These are phyloP conservation scores for Podilymbus podiceps DNA, from an alignment of 2,113 vertebrate species.

Conservation along the genomic window DNA sequence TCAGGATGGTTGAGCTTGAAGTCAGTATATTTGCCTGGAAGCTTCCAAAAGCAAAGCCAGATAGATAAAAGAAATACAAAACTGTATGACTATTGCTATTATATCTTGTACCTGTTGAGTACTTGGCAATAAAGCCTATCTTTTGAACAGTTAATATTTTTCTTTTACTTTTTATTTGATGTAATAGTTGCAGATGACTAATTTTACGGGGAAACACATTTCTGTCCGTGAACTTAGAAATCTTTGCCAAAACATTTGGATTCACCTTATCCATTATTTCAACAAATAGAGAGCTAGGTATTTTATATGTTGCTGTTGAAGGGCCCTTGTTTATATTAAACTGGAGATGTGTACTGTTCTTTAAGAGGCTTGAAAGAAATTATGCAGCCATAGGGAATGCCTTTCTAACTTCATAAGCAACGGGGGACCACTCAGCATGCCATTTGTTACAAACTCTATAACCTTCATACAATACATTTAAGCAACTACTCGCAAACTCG, in stretches of 20 bases:
- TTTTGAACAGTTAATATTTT: background rate
- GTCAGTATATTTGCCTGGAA: background rate
- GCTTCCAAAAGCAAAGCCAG: background rate
- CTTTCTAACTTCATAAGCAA: constrained; percentile 43
- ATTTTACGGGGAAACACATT: background rate
- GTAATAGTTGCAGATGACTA: background rate
- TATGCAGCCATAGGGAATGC: background rate
- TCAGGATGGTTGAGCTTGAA: background rate
- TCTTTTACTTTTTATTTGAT: background rate
- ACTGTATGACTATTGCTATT: background rate
- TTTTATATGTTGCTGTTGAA: constrained; percentile 37
- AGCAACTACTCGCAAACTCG: background rate
- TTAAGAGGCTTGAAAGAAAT: constrained; percentile 42
- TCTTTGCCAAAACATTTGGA: constrained; percentile 37
- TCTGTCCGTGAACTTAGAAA: constrained; percentile 3
- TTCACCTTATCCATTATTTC: constrained; percentile 40
- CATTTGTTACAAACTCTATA: constrained; percentile 28
- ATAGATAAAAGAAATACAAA: background rate
- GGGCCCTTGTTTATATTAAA: constrained; percentile 21
- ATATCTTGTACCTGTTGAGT: background rate
- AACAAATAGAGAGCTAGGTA: constrained; percentile 23
- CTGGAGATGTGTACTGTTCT: constrained; percentile 1
- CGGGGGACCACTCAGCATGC: background rate
- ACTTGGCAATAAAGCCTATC: background rate
- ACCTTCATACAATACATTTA: background rate